Evolutionary conservation across 2,797 vertebrate genomes (phyloP).

Genomic region (Podargus strigoides): DNA sequence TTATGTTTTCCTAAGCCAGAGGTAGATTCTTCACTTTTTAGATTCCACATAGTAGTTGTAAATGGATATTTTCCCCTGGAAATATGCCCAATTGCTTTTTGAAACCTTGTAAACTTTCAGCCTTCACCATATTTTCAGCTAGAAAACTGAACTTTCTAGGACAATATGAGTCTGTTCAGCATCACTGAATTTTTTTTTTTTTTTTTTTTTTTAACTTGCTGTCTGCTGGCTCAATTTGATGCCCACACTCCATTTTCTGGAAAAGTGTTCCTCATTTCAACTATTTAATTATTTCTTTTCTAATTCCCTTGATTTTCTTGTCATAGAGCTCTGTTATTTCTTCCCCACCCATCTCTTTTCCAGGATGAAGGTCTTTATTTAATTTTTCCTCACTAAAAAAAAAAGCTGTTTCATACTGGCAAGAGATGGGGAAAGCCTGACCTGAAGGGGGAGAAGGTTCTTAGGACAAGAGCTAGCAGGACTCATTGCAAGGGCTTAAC

Average conservation of each 20-base stretch:
- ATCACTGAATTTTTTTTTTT: neutral
- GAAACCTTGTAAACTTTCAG: neutral
- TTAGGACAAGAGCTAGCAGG: too few species aligned
- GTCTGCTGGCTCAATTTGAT: neutral
- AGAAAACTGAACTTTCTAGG: too few species aligned
- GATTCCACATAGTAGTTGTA: neutral
- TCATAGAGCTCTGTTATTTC: neutral
- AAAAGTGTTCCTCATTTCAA: neutral
- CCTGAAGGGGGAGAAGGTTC: too few species aligned
- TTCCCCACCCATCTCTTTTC: neutral
- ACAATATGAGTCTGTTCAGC: too few species aligned
- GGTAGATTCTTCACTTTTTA: neutral
- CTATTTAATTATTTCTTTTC: neutral
- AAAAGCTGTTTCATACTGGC: too few species aligned
- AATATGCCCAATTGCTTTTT: neutral
- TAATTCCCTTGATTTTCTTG: neutral
- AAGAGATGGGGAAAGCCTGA: too few species aligned
- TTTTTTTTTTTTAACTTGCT: neutral
- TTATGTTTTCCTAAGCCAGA: neutral
- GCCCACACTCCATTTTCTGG: neutral
- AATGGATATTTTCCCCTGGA: neutral
- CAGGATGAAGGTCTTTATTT: too few species aligned
- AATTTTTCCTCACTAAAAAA: too few species aligned
- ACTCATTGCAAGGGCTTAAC: too few species aligned
- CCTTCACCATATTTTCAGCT: neutral